phyloP scores from a whole-genome alignment of 2,113 vertebrate species.

The Anthoscopus minutus region DNA sequence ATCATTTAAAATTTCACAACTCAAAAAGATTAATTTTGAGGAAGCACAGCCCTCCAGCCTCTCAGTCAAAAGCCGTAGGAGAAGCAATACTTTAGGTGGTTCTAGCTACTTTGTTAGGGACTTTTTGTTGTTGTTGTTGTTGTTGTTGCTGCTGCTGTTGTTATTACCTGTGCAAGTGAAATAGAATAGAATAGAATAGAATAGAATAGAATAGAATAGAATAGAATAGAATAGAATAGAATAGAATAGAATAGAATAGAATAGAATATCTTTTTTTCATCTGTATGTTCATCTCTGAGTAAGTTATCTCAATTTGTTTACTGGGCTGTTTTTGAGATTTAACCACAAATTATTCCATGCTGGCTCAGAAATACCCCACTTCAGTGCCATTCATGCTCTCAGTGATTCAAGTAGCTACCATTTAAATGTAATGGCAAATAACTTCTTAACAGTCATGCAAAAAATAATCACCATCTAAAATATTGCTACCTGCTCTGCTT shows the following conservation, averaged over 20 bases:
- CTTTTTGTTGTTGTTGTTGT: neutral
- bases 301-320: neutral
- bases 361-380: neutral
- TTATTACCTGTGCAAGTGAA: neutral
- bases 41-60: neutral
- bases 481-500: neutral
- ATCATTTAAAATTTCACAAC: neutral
- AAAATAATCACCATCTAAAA: neutral
- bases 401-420: neutral
- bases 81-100: neutral
- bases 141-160: no score
- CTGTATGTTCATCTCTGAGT: neutral
- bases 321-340: neutral
- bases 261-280: no score
- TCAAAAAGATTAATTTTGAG: neutral
- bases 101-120: neutral
- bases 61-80: neutral
- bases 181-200: no score
- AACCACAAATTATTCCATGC: neutral
- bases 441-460: neutral
- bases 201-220: no score
- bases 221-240: no score
- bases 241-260: no score
- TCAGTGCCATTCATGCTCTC: neutral
- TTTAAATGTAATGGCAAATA: neutral